Base-by-base conservation (phyloP, 1,140 invertebrate species). In the Drosophila insularis region DNA sequence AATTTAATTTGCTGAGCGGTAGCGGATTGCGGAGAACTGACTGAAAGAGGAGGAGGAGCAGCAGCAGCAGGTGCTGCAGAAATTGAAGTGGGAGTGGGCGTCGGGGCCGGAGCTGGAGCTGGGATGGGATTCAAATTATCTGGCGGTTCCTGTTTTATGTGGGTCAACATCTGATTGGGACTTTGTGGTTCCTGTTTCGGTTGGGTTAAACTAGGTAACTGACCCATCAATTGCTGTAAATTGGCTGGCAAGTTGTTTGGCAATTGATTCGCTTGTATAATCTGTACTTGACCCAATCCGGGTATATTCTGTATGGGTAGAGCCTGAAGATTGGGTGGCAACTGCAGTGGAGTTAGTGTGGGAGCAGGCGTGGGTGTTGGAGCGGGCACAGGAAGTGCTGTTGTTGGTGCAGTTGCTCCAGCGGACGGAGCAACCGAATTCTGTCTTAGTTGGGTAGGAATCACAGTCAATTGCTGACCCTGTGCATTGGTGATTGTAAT, bases 201-300 rank as follows among this genome's bases (percentile, higher is more conserved):
- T 66, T 53, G 74, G 6, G 37, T 23, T 71, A 89, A 71, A 1
- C 10, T 4, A 13, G 87, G 82, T 21, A 90, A 40, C n/a, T 82
- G 81, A 0, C 74, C 77, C 8, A 90, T 56, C 54, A 91, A 72
- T 53, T 90, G 87, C 58, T 90, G 84, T 14, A 91, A 80, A 60
- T 87, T 85, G 55, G 74, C 77, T 23, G 89, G 84, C 56, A 91
- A 46, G 62, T 81, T 80, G 0, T 71, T 61, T 5, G 90, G 90
- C 60, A 91, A 60, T 37, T 91, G 90, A 55, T 90, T 86, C 8
- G 90, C 90, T 37, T 91, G 90, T 27, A 91, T 91, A 31, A 96
- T 94, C 92, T 96, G 95, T 2, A 96, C 95, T 79, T 96, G 96
- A 23, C 96, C 96, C 13, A 97, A 80, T 5, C 96, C 96, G 58